These are phyloP conservation scores for Apus apus DNA, from an alignment of 2,113 vertebrate species.

Conservation along the genomic window DNA sequence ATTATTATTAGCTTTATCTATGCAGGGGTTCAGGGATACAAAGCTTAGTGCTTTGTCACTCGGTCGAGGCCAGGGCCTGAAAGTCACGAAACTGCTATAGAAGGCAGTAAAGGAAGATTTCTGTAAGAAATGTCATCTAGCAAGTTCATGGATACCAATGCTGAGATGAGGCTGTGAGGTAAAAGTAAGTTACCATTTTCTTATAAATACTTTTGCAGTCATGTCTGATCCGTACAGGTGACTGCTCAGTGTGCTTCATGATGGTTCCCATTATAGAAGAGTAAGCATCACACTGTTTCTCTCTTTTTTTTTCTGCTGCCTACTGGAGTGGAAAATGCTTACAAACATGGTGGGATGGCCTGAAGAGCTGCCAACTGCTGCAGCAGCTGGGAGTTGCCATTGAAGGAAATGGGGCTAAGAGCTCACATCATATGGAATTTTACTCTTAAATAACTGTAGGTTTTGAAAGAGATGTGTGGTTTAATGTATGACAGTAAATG, in stretches of 20 bases:
- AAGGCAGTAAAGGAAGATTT: slow-evolving; percentile 81
- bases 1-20: neutral
- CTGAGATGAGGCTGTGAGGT: slow-evolving; percentile 92
- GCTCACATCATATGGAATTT: too few relatives aligned
- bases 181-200: neutral
- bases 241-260: neutral
- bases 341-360: neutral
- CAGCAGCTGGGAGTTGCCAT: too few relatives aligned
- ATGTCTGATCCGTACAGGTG: neutral
- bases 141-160: slow-evolving; percentile 91
- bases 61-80: slow-evolving; percentile 92
- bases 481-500: too few relatives aligned
- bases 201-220: neutral
- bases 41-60: slow-evolving; percentile 80
- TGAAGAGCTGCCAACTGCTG: too few relatives aligned
- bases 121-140: slow-evolving; percentile 91
- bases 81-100: slow-evolving; percentile 76
- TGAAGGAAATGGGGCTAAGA: too few relatives aligned
- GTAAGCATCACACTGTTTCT: neutral
- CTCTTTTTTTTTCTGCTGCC: neutral
- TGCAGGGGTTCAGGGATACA: slow-evolving; percentile 83
- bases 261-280: neutral
- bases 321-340: neutral
- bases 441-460: too few relatives aligned
- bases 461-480: too few relatives aligned